A percentile compares a stretch with the other conserved stretches of the same genome.
Evolutionary conservation across 35 echinoderm and acorn worm genomes (phyloP).

Genomic region (Patiria miniata): DNA sequence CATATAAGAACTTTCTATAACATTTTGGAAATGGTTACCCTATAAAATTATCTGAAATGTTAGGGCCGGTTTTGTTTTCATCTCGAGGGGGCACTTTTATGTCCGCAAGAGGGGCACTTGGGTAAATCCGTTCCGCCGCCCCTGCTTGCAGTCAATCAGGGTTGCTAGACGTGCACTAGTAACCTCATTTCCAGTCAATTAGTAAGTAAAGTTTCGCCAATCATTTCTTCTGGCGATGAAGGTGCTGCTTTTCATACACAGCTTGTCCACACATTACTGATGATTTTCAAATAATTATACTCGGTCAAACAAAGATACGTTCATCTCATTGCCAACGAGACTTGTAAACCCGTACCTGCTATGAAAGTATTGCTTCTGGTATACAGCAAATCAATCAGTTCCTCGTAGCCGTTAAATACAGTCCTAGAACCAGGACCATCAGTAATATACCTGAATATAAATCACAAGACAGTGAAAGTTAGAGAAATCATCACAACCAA

Average conservation of each 20-base stretch:
- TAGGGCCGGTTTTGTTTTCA: too few relatives aligned
- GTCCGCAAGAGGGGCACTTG: too few relatives aligned
- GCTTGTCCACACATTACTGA: not conserved
- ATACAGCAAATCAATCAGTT: not conserved
- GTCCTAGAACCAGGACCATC: slow-evolving; percentile 41
- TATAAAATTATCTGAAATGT: too few relatives aligned
- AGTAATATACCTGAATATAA: slow-evolving; percentile 15
- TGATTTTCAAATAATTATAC: not conserved
- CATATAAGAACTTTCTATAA: too few relatives aligned
- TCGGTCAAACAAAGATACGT: not conserved
- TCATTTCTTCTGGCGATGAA: not conserved
- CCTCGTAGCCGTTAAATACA: slow-evolving; percentile 44
- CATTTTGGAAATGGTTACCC: too few relatives aligned
- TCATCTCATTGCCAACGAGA: not conserved
- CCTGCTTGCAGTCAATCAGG: too few relatives aligned
- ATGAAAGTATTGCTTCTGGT: slow-evolving; percentile 42
- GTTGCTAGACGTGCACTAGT: too few relatives aligned
- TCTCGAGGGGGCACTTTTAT: too few relatives aligned
- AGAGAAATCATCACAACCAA: not conserved
- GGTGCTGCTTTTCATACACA: not conserved
- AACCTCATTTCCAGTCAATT: too few relatives aligned
- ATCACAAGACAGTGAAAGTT: not conserved
- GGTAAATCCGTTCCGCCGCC: too few relatives aligned
- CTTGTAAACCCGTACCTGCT: slow-evolving; percentile 10
- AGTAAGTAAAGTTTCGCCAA: too few relatives aligned